Evolutionary conservation across 2,113 vertebrate genomes (phyloP).

Genomic region (Brienomyrus brachyistius): DNA sequence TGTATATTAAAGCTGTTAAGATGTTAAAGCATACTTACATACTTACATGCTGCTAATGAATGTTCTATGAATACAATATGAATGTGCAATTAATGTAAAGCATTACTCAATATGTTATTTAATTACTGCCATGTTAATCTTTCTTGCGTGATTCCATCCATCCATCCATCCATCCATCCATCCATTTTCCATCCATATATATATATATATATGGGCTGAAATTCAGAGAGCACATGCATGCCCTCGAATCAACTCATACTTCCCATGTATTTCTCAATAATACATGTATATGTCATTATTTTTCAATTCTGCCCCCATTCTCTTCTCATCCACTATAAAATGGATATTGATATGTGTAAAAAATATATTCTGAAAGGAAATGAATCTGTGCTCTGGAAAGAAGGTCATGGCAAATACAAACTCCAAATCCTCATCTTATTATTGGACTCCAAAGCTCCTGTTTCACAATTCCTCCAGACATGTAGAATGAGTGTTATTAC

Average conservation of each 20-base stretch:
- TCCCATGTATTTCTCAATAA: neutral
- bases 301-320: neutral
- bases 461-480: slow-evolving; percentile 6
- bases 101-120: neutral
- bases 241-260: neutral
- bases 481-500: slow-evolving; percentile 2
- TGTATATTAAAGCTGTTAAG: no score
- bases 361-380: neutral
- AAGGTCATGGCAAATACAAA: slow-evolving; percentile 10
- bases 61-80: neutral
- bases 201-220: neutral
- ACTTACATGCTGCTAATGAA: neutral
- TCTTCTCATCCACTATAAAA: neutral
- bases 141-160: neutral
- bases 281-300: neutral
- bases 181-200: no score
- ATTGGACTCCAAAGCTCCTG: slow-evolving; percentile 3
- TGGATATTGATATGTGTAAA: slow-evolving; percentile 1
- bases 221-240: neutral
- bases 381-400: neutral
- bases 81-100: neutral
- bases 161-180: no score
- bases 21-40: neutral
- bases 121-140: neutral
- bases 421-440: neutral